These are phyloP conservation scores for Thereuonema tuberculata DNA, from an alignment of 1,140 invertebrate genomes.

Conservation along the genomic window DNA sequence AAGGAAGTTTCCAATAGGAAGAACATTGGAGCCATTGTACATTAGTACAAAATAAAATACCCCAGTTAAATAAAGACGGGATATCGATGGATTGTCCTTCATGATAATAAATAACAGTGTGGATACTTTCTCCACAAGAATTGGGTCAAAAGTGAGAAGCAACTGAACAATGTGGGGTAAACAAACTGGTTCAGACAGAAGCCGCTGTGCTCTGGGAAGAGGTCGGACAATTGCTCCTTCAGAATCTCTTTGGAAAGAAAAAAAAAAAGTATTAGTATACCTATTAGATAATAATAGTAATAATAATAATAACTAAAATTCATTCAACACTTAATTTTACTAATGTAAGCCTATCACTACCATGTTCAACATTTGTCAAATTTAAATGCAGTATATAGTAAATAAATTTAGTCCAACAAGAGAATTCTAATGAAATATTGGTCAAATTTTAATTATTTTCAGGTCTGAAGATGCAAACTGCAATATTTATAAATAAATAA, in stretches of 20 bases:
- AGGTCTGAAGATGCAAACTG: no score
- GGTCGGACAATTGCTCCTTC: slow-evolving; percentile 89
- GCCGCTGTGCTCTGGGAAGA: slow-evolving; percentile 75
- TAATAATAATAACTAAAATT: background rate
- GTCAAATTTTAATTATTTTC: no score
- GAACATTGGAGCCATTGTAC: slow-evolving; percentile 96
- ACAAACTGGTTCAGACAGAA: slow-evolving; percentile 74
- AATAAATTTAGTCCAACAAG: no score
- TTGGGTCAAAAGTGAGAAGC: slow-evolving; percentile 92
- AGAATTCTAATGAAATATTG: no score
- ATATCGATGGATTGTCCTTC: slow-evolving; percentile 89
- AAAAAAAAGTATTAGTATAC: slow-evolving; percentile 21
- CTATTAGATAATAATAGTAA: no score
- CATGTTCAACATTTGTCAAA: no score
- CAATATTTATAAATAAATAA: no score
- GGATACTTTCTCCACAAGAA: slow-evolving; percentile 84
- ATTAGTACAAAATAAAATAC: slow-evolving; percentile 98
- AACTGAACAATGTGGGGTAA: slow-evolving; percentile 93
- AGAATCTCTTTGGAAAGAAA: slow-evolving; percentile 44
- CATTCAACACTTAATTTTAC: no score
- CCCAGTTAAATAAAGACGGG: slow-evolving; percentile 87
- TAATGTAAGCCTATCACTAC: no score
- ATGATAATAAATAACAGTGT: slow-evolving; percentile 73
- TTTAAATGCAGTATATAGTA: no score
- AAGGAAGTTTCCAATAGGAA: slow-evolving; percentile 88